Evolutionary conservation across 2,113 vertebrate species (phyloP).

Genomic region (Myiagra hebetior): DNA sequence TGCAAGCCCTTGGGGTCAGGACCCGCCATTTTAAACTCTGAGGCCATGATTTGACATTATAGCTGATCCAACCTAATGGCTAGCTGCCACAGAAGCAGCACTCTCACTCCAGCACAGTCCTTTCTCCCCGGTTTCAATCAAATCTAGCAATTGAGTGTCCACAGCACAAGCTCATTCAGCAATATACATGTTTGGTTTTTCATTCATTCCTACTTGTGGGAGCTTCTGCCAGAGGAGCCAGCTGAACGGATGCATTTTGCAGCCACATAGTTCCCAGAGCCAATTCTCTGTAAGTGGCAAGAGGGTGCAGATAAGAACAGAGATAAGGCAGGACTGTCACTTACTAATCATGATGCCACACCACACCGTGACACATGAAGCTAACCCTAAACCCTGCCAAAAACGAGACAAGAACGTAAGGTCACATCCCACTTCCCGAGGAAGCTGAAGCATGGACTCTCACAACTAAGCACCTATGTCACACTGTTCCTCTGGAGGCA

Average conservation of each 20-base stretch:
- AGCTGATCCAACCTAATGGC: neutral
- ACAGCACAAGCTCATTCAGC: neutral
- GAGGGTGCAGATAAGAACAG: neutral
- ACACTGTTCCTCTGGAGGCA: neutral
- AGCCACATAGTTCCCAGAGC: neutral
- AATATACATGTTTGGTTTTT: neutral
- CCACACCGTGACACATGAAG: accelerated
- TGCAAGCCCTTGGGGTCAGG: neutral
- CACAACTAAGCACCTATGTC: neutral
- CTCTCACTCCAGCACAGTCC: neutral
- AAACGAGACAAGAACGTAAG: accelerated
- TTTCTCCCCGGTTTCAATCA: neutral
- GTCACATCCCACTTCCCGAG: neutral
- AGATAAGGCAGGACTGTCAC: neutral
- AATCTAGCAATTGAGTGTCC: neutral
- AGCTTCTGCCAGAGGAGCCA: neutral
- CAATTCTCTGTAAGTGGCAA: neutral
- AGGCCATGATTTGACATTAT: neutral
- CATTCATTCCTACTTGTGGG: neutral
- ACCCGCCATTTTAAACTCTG: neutral
- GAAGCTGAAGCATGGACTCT: neutral
- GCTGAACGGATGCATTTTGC: neutral
- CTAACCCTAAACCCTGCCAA: neutral
- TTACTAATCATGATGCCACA: neutral
- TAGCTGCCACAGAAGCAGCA: neutral